Evolutionary conservation across 2,113 vertebrate genomes (phyloP).

Genomic region (Coryphaenoides rupestris): DNA sequence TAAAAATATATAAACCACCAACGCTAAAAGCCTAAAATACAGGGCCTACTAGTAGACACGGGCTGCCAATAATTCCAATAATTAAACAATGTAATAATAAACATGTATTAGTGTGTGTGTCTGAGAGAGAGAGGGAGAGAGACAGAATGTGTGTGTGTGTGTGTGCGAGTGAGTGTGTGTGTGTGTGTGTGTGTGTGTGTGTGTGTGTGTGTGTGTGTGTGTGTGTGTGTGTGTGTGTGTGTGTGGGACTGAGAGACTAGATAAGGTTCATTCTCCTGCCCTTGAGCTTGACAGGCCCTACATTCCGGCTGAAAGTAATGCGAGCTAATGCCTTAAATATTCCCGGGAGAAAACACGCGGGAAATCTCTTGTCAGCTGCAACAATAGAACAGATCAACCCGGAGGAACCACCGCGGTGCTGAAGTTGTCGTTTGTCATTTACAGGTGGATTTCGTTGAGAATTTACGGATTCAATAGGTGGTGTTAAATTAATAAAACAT

Average conservation of each 20-base stretch:
- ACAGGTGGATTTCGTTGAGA: background rate
- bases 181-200: constrained; percentile 4
- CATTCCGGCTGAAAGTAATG: constrained; percentile 15
- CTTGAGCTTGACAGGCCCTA: constrained; percentile 27
- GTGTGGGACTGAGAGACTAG: background rate
- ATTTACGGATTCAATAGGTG: background rate
- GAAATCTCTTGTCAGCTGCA: constrained; percentile 3
- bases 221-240: too few relatives aligned
- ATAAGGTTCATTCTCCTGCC: constrained; percentile 9
- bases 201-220: background rate
- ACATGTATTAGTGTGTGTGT: background rate
- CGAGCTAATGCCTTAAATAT: constrained; percentile 34
- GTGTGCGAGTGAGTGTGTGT: background rate
- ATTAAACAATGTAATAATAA: background rate
- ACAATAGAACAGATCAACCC: constrained; percentile 15
- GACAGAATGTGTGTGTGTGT: background rate
- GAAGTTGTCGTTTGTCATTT: constrained; percentile 4
- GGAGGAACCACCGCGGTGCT: constrained; percentile 12
- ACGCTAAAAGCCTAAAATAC: constrained; percentile 16
- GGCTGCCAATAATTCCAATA: background rate
- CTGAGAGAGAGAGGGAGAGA: background rate
- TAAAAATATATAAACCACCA: constrained; percentile 52
- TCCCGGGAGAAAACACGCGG: constrained; percentile 16
- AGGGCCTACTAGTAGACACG: background rate
- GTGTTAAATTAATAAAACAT: background rate